A percentile compares a stretch with the other conserved stretches of the same genome.
Evolutionary conservation across 37 sponge, comb jelly and placozoan genomes (phyloP).

Genomic region (Hormiphora californensis): DNA sequence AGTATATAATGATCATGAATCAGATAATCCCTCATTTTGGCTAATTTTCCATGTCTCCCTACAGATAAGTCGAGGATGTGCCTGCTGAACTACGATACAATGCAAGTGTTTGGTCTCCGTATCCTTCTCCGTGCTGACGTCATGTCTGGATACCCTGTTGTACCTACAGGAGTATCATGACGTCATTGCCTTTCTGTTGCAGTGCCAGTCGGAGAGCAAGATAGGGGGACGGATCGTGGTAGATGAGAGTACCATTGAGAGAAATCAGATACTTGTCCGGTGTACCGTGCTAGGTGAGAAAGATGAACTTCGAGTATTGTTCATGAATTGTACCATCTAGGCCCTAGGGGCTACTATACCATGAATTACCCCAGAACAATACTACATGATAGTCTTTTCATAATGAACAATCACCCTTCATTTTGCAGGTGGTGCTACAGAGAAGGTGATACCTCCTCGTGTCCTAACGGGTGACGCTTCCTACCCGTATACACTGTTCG

Average conservation of each 20-base stretch:
- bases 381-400: no score
- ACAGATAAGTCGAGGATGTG: no score
- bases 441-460: conserved; percentile 36
- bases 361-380: no score
- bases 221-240: conserved; percentile 7
- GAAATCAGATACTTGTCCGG: conserved; percentile 22
- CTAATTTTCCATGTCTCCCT: no score
- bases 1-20: no score
- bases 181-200: background rate
- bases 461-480: background rate
- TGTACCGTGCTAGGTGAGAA: conserved; percentile 28
- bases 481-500: conserved; percentile 22
- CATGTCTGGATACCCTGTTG: conserved; percentile 22
- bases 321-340: no score
- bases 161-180: conserved; percentile 18
- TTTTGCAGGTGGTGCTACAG: conserved; percentile 23
- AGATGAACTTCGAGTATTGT: no score
- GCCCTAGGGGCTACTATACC: no score
- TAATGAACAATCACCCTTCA: background rate
- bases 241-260: conserved; percentile 26
- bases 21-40: no score
- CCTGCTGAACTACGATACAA: conserved; percentile 28
- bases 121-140: background rate
- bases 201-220: background rate
- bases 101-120: conserved; percentile 48